Percentiles rank a stretch among this genome's conserved stretches.
Evolutionary conservation across 2,797 vertebrate species (phyloP).

Genomic region (Eutrigla gurnardus): DNA sequence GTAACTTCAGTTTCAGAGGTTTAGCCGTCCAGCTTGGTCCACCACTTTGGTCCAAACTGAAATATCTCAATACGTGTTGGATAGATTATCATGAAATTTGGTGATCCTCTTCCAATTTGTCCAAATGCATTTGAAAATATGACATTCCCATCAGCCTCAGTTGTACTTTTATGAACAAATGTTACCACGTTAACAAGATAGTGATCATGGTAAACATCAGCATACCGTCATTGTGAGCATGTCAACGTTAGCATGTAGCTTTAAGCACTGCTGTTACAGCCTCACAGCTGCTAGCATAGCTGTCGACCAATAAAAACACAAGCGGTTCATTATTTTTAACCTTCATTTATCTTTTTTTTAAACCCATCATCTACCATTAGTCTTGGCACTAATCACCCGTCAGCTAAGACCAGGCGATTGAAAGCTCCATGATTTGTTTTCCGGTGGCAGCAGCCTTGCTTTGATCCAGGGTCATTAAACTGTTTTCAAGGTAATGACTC

Average conservation of each 20-base stretch:
- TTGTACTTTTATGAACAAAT: not conserved
- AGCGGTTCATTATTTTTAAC: not conserved
- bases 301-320: not conserved
- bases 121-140: not conserved
- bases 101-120: not conserved
- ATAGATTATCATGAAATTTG: not conserved
- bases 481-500: not conserved
- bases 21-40: not conserved
- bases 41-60: not conserved
- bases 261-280: not conserved
- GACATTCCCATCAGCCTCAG: not conserved
- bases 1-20: constrained; percentile 5
- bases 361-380: not conserved
- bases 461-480: not conserved
- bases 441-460: not conserved
- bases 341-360: not conserved
- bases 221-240: not conserved
- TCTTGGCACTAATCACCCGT: not conserved
- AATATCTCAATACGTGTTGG: not conserved
- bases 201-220: not conserved
- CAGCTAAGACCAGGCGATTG: not conserved
- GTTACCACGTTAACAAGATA: not conserved
- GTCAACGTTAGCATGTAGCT: not conserved
- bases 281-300: not conserved
- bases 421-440: not conserved